These are phyloP conservation scores for Caretta caretta DNA, from an alignment of 2,113 vertebrate species.

Conservation along the genomic window DNA sequence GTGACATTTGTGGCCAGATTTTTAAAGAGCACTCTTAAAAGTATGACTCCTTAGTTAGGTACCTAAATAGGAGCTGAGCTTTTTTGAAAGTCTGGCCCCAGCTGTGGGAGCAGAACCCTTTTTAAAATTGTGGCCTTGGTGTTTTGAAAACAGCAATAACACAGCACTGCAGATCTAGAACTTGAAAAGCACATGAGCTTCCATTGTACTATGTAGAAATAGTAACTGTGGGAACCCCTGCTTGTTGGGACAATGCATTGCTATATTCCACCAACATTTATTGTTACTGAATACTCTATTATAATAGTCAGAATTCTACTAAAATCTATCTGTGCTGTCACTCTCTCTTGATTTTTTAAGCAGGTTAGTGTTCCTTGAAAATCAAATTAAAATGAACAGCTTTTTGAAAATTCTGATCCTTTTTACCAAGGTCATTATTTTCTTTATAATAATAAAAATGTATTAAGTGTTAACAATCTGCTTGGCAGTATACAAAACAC, in stretches of 20 bases:
- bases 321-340: background rate
- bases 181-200: background rate
- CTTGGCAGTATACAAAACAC: background rate
- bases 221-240: background rate
- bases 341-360: background rate
- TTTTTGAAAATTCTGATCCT: background rate
- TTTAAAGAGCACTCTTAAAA: background rate
- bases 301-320: background rate
- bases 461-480: background rate
- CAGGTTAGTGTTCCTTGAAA: background rate
- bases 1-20: background rate
- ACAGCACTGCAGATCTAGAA: background rate
- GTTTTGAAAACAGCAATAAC: background rate
- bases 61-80: background rate
- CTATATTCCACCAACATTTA: background rate
- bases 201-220: background rate
- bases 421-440: background rate
- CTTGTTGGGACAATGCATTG: no score
- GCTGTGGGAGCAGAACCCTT: background rate
- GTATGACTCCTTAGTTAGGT: fast-evolving
- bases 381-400: background rate
- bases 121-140: fast-evolving
- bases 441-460: background rate
- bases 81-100: background rate
- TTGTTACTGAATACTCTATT: background rate